Percentiles rank a stretch among this genome's conserved stretches.
Conservation (phyloP, 2,797 vertebrate species). For the Phrynocephalus guinanensis region DNA sequence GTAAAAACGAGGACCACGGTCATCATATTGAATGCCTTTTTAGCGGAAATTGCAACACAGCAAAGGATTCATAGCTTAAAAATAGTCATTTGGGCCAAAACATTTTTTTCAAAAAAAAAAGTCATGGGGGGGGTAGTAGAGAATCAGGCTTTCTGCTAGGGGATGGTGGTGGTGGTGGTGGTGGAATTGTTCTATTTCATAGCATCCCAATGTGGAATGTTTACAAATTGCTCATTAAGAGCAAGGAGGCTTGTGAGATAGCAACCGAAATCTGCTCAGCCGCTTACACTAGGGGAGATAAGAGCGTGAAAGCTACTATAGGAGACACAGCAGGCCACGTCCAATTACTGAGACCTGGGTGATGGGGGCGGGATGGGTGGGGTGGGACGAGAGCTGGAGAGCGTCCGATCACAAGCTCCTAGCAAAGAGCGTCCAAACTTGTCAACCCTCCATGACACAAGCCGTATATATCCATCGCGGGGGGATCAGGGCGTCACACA, state of each 20-base stretch:
- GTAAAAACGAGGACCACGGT: not conserved
- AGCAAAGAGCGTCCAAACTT: slow-evolving; percentile 83
- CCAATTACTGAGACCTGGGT: slow-evolving; percentile 88
- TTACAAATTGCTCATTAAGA: slow-evolving; percentile 99
- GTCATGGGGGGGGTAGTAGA: not conserved
- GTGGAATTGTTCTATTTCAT: slow-evolving; percentile 83
- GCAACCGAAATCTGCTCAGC: slow-evolving; percentile 86
- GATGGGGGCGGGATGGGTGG: slow-evolving; percentile 80
- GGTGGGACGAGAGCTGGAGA: slow-evolving; percentile 67
- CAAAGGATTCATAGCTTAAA: slow-evolving; percentile 46
- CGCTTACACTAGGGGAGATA: slow-evolving; percentile 93
- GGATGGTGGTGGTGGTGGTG: slow-evolving; percentile 41
- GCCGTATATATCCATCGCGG: slow-evolving; percentile 63
- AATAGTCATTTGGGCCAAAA: slow-evolving; percentile 51
- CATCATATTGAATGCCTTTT: fast-evolving
- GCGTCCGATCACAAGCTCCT: slow-evolving; percentile 73
- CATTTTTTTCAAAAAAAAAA: slow-evolving; percentile 29
- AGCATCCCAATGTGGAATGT: slow-evolving; percentile 89
- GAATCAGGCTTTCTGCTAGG: slow-evolving; percentile 34
- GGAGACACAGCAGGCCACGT: slow-evolving; percentile 78
- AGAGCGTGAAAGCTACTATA: slow-evolving; percentile 88
- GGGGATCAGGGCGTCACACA: slow-evolving; percentile 78
- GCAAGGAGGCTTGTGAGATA: slow-evolving; percentile 90
- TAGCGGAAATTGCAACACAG: slow-evolving; percentile 43
- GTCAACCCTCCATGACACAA: slow-evolving; percentile 82